Base-by-base conservation (phyloP, 30 jellyfish, hydroid and myxozoan species). In the Hydractinia echinata region DNA sequence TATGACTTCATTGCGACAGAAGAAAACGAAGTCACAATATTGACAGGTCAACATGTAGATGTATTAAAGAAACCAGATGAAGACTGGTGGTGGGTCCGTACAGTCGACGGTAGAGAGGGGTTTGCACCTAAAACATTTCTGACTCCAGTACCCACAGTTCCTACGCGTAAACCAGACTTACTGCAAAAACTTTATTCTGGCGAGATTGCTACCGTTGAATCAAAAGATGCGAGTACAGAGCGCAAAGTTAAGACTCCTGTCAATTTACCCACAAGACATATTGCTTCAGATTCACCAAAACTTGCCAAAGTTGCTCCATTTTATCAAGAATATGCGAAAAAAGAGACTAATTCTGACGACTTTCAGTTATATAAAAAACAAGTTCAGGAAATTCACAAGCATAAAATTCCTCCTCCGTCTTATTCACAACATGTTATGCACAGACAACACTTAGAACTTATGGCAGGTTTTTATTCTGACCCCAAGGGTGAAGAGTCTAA, bases 1-100 rank as follows among this genome's bases (percentile, higher is more conserved):
- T 64, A 64, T 51, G 74, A 64, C 4, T 64, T 64, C 74, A 64
- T 64, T 13, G 74, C 74, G 7, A 51, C 74, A 64, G 74, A 64
- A n/a, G 74, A 64, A 7, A 64, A 51, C n/a, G 74, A 64, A 64
- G 74, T 64, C n/a, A 64, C 74, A 44, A 64, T 64, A 0, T 64
- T 64, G 74, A 64, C 52, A 44, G 74, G 74, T 7, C 74, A 64
- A 13, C 74, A 64, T 7, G 74, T 64, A 51, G 74, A 64, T 7
- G 74, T 64, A 64, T 6, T 64, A 4, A 64, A 64, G n/a, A 64
- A 13, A 64, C 74, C 18, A n/a, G 74, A 64, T 13, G 74, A 64
- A n/a, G 74, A 64, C 18, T 64, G 74, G 74, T 64, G 74, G 74
- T 64, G 19, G 74, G 52, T 64, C 19, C 4, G 74, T 7, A 64